These are phyloP conservation scores for Drosophila chauvacae DNA, from an alignment of 1,140 invertebrate genomes.

Conservation along the genomic window DNA sequence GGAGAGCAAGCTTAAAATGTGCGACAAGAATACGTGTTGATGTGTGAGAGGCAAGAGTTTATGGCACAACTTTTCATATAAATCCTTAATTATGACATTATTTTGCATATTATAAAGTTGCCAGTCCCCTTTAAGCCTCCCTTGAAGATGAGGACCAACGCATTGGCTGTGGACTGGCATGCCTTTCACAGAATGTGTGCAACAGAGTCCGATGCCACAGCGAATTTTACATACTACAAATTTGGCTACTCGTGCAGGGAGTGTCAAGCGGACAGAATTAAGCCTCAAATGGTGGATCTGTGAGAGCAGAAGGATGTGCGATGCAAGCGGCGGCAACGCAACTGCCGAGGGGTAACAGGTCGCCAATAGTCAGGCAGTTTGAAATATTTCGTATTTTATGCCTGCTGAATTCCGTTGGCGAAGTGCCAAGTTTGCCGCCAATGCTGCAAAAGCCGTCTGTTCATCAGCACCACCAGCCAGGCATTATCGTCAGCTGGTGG, in stretches of 20 bases:
- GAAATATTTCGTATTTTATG: constrained; percentile 77
- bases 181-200: constrained; percentile 18
- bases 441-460: constrained; percentile 48
- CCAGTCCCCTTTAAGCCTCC: neutral
- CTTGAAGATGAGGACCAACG: constrained; percentile 10
- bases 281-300: constrained; percentile 63
- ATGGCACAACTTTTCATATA: constrained; percentile 75
- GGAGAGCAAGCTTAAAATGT: constrained; percentile 65
- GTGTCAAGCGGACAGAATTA: constrained; percentile 73
- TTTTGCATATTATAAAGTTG: constrained; percentile 73
- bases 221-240: constrained; percentile 75
- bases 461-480: constrained; percentile 39
- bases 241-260: constrained; percentile 52
- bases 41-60: constrained; percentile 39
- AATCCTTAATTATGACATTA: constrained; percentile 81
- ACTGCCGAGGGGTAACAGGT: constrained; percentile 34
- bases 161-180: constrained; percentile 11
- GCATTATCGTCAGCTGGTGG: constrained; percentile 36
- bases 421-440: constrained; percentile 75
- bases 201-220: constrained; percentile 58
- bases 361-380: constrained; percentile 61
- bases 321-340: neutral
- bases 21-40: constrained; percentile 33
- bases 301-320: constrained; percentile 11
- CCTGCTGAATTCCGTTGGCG: constrained; percentile 70